Conservation (phyloP, 2,888 invertebrate genomes). For the Hybos culiciformis region DNA sequence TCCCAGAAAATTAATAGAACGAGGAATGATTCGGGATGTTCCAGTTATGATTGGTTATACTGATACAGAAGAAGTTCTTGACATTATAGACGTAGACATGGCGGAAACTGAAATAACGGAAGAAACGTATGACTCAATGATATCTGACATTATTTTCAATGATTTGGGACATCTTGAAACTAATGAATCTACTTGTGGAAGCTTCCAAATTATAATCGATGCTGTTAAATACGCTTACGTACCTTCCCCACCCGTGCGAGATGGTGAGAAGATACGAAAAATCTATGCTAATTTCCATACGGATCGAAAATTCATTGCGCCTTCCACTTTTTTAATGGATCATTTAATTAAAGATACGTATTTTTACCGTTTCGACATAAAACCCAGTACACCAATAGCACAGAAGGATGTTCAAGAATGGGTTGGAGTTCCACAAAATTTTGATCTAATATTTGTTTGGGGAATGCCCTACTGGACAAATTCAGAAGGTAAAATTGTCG, state of each 20-base stretch:
- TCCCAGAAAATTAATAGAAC: slow-evolving; percentile 48
- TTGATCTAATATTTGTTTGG: slow-evolving; percentile 68
- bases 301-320: slow-evolving; percentile 60
- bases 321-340: slow-evolving; percentile 53
- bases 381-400: slow-evolving; percentile 50
- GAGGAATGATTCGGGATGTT: slow-evolving; percentile 49
- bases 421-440: slow-evolving; percentile 69
- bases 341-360: slow-evolving; percentile 51
- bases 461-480: slow-evolving; percentile 61
- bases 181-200: slow-evolving; percentile 43
- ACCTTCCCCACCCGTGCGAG: slow-evolving; percentile 49
- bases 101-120: slow-evolving; percentile 44
- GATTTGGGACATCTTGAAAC: slow-evolving; percentile 45
- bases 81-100: slow-evolving; percentile 43
- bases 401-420: slow-evolving; percentile 57
- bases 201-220: slow-evolving; percentile 53
- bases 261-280: slow-evolving; percentile 47
- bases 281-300: slow-evolving; percentile 57
- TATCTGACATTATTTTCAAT: slow-evolving; percentile 46
- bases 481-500: slow-evolving; percentile 36
- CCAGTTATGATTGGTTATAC: slow-evolving; percentile 66
- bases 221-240: slow-evolving; percentile 65
- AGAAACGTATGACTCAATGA: slow-evolving; percentile 43
- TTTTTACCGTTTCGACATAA: slow-evolving; percentile 62
- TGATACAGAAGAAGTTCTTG: slow-evolving; percentile 65